Base-by-base conservation (phyloP, 2,888 invertebrate species). In the Aleiodes alternator region DNA sequence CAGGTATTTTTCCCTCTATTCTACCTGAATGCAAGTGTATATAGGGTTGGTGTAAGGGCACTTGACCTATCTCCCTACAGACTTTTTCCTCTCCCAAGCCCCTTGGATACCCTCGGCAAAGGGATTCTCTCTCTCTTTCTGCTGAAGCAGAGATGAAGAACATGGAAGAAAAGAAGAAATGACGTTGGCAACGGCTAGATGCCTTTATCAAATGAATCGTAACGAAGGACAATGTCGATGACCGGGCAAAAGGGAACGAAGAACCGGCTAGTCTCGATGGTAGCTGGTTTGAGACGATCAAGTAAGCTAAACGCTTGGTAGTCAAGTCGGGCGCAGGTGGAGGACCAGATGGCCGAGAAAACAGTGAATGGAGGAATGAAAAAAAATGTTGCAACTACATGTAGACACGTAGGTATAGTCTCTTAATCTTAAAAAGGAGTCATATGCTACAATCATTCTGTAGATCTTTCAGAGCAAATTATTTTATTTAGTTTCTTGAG, bases 301-400 rank as follows among this genome's bases (percentile, higher is more conserved):
- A 53, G 29, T 70, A 23, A 69, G 61, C 34, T 55, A 23, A 38
- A 55, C 53, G 64, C 53, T 53, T 71, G 66, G 78, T 76, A 76
- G 79, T 69, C 59, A 73, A 64, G 76, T 72, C 55, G 38, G 53
- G 51, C 64, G 77, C 80, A 80, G 79, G 80, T 80, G 80, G 79
- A 76, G 71, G 56, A 66, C 76, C 80, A 80, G 80, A 78, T 82
- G 81, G 79, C 69, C 48, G 53, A 69, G 70, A 75, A 75, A 79
- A 79, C 74, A 79, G 74, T 80, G 81, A 83, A 83, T 82, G 80
- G 75, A 82, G 77, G 72, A 79, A 74, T 70, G 72, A 76, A 73
- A 72, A 77, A 72, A 73, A 78, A 72, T 0, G 31, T 50, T 75
- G 75, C 69, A 76, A 68, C 53, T 38, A 50, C 59, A 53, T 53